Evolutionary conservation across 2,888 invertebrate species (phyloP).

Genomic region (Eretmocerus hayati): DNA sequence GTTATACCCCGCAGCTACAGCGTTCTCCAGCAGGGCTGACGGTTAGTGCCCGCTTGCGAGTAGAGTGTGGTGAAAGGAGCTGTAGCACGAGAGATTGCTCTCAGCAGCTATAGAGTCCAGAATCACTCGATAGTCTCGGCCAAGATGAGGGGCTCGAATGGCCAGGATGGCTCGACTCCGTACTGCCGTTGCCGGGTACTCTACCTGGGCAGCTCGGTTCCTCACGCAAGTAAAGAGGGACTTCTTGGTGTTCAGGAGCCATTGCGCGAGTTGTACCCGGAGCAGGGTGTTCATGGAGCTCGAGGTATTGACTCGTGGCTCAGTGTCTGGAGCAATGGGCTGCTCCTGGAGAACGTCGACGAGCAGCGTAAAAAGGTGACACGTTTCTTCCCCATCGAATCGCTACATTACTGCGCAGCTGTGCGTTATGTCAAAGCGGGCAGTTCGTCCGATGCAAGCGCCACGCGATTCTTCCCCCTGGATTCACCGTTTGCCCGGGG

Average conservation of each 20-base stretch:
- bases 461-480: slow-evolving; percentile 84
- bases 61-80: too few species aligned
- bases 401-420: slow-evolving; percentile 92
- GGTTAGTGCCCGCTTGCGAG: too few species aligned
- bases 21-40: too few species aligned
- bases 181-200: slow-evolving; percentile 94
- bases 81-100: neutral
- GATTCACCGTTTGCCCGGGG: slow-evolving; percentile 94
- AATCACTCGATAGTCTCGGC: neutral
- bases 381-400: slow-evolving; percentile 92
- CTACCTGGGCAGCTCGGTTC: slow-evolving; percentile 93
- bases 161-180: slow-evolving; percentile 75
- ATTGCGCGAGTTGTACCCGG: slow-evolving; percentile 89
- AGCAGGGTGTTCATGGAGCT: slow-evolving; percentile 81
- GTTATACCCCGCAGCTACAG: too few species aligned
- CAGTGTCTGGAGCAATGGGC: slow-evolving; percentile 94
- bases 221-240: slow-evolving; percentile 96
- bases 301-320: slow-evolving; percentile 94
- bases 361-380: slow-evolving; percentile 91
- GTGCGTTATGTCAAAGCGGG: slow-evolving; percentile 70
- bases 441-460: slow-evolving; percentile 51
- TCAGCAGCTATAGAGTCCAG: neutral
- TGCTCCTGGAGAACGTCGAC: slow-evolving; percentile 91
- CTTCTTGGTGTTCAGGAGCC: slow-evolving; percentile 97
- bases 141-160: slow-evolving; percentile 42